Evolutionary conservation across 2,113 vertebrate genomes (phyloP).

Genomic region (Epinephelus moara): DNA sequence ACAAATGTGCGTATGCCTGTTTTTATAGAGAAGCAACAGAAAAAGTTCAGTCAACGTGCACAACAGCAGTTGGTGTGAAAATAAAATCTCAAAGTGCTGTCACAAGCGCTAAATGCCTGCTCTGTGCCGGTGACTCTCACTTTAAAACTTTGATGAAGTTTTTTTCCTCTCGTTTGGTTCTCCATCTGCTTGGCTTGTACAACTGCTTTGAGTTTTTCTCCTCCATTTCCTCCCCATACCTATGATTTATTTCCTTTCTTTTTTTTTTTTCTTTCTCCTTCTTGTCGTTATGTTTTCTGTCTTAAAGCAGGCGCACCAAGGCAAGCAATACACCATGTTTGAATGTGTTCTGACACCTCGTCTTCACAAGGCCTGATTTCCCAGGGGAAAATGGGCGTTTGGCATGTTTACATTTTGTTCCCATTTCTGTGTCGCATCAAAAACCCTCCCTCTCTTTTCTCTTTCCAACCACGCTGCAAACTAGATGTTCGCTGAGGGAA

Average conservation of each 20-base stretch:
- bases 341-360: slow-evolving; percentile 69
- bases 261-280: background rate
- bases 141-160: slow-evolving; percentile 53
- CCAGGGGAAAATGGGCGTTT: slow-evolving; percentile 62
- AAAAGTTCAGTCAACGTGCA: slow-evolving; percentile 25
- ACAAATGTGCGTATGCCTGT: background rate
- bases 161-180: slow-evolving; percentile 40
- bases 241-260: slow-evolving; percentile 1
- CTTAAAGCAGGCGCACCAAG: slow-evolving; percentile 46
- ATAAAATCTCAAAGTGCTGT: slow-evolving; percentile 42
- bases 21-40: background rate
- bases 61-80: slow-evolving; percentile 5
- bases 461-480: slow-evolving; percentile 23
- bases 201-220: slow-evolving; percentile 32
- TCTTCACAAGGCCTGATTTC: slow-evolving; percentile 75
- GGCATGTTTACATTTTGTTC: slow-evolving; percentile 79
- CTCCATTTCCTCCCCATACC: background rate
- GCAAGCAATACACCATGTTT: slow-evolving; percentile 43
- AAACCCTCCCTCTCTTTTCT: slow-evolving; percentile 24
- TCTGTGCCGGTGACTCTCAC: slow-evolving; percentile 1
- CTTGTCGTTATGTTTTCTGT: slow-evolving; percentile 41
- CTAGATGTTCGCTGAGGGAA: slow-evolving; percentile 42
- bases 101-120: slow-evolving; percentile 34
- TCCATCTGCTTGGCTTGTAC: slow-evolving; percentile 56
- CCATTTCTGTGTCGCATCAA: slow-evolving; percentile 56